These are phyloP conservation scores for Pitta sordida DNA, from an alignment of 2,113 vertebrate genomes.

Conservation along the genomic window DNA sequence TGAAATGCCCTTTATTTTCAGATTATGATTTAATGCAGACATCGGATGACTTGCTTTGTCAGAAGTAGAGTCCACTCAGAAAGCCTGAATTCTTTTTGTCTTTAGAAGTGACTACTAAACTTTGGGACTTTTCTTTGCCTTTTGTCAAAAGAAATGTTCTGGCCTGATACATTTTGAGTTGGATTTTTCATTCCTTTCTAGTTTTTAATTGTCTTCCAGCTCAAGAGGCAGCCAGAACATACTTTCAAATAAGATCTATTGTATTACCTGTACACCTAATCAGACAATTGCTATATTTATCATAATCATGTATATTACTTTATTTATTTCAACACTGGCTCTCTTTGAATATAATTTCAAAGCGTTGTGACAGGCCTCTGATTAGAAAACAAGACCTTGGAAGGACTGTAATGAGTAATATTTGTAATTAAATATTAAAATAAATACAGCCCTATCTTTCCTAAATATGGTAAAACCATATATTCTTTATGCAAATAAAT, in stretches of 20 bases:
- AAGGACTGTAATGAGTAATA: background rate
- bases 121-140: background rate
- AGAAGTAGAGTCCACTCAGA: background rate
- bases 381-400: background rate
- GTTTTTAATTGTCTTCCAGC: background rate
- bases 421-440: background rate
- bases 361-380: background rate
- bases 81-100: background rate
- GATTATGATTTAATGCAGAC: constrained; percentile 12
- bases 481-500: background rate
- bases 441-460: background rate
- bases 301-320: background rate
- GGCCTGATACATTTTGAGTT: background rate
- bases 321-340: background rate
- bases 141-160: background rate
- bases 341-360: background rate
- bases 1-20: constrained; percentile 43
- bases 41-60: background rate
- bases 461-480: background rate
- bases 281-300: background rate
- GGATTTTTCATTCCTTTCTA: background rate
- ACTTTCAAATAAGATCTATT: background rate
- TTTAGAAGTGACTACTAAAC: background rate
- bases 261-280: background rate
- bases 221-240: background rate